These are phyloP conservation scores for Burhinus oedicnemus DNA, from an alignment of 2,113 vertebrate species.

Conservation along the genomic window DNA sequence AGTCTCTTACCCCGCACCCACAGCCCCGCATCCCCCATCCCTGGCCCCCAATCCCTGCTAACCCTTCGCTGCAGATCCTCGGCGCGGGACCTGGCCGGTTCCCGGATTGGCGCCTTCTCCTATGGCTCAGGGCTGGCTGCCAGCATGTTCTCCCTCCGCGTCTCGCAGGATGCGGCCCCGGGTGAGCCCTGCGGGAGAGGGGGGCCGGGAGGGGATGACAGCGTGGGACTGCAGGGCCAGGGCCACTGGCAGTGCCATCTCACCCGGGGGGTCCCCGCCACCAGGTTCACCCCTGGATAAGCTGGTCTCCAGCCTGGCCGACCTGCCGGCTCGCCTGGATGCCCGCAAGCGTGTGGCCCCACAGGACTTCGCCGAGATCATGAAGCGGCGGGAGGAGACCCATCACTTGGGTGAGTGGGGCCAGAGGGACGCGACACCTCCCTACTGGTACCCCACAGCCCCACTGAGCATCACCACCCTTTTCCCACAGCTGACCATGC, in stretches of 20 bases:
- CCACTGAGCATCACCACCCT: neutral
- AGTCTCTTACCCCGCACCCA: fast-evolving
- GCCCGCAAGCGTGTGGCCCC: constrained; percentile 71
- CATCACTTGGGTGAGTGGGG: constrained; percentile 72
- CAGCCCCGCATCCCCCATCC: neutral
- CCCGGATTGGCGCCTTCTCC: constrained; percentile 77
- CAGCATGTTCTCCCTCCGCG: constrained; percentile 77
- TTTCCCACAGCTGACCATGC: constrained; percentile 66
- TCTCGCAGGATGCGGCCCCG: constrained; percentile 60
- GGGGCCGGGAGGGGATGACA: neutral
- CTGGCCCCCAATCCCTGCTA: neutral
- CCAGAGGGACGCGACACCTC: fast-evolving
- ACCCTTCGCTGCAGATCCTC: constrained; percentile 33
- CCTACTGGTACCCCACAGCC: fast-evolving
- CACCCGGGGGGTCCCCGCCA: fast-evolving
- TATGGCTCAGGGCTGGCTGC: constrained; percentile 79
- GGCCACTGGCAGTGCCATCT: fast-evolving
- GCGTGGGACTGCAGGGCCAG: fast-evolving
- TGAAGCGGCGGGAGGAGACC: constrained; percentile 76
- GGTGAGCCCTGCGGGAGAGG: constrained; percentile 15
- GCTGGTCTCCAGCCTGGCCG: constrained; percentile 74
- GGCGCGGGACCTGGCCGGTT: constrained; percentile 70
- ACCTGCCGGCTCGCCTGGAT: constrained; percentile 69
- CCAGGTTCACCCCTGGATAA: constrained; percentile 74
- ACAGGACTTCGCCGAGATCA: constrained; percentile 70